A percentile compares a stretch with the other conserved stretches of the same genome.
phyloP scores from a whole-genome alignment of 2,888 invertebrate genomes.

The Xestia sexstrigata region DNA sequence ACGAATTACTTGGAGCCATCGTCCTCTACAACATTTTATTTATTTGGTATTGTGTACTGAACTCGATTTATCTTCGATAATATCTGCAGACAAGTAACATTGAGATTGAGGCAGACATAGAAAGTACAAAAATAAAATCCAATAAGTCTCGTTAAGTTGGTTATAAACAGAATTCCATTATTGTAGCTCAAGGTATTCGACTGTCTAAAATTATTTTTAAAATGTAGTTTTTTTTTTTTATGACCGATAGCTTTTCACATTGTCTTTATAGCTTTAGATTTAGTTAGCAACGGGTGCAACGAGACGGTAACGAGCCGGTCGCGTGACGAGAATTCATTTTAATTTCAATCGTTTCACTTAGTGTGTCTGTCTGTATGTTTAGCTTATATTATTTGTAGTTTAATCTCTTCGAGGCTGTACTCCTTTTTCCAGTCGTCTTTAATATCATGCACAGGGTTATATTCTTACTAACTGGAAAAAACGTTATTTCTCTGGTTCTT shows the following conservation, averaged over 20 bases:
- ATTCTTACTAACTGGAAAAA: no score
- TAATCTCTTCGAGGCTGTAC: no score
- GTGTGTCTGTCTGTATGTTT: constrained; percentile 32
- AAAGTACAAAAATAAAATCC: constrained; percentile 29
- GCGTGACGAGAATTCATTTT: constrained; percentile 63
- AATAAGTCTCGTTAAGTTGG: constrained; percentile 4
- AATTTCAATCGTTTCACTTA: constrained; percentile 57
- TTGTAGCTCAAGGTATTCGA: background rate
- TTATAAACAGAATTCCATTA: constrained; percentile 15
- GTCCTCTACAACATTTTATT: constrained; percentile 11
- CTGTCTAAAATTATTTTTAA: no score
- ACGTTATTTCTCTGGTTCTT: background rate
- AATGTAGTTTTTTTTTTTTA: no score
- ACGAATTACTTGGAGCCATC: constrained; percentile 2
- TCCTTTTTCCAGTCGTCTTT: background rate
- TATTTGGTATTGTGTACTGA: constrained; percentile 5
- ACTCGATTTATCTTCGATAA: constrained; percentile 29
- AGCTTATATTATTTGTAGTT: constrained; percentile 21
- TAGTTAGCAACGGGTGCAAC: constrained; percentile 25
- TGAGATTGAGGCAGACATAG: constrained; percentile 20
- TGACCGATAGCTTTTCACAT: constrained; percentile 11
- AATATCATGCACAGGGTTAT: no score
- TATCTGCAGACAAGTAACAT: constrained; percentile 14
- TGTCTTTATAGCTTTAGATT: constrained; percentile 29
- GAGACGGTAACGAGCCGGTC: constrained; percentile 56